Conservation (phyloP, 2,888 invertebrate species). For the Chymomyza procnemis region DNA sequence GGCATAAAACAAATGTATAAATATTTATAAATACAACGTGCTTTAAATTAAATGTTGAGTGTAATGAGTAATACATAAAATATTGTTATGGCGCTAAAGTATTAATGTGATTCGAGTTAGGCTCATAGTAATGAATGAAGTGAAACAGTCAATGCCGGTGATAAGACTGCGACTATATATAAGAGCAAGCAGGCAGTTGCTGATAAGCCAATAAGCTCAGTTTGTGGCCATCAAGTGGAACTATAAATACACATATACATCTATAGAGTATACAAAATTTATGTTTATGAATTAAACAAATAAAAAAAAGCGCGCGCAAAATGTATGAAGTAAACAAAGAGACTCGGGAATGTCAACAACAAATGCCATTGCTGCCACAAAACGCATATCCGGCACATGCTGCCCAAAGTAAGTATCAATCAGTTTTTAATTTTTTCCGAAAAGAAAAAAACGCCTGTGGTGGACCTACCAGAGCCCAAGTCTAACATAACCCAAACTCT, state of each 20-base stretch:
- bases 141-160: conserved; percentile 47
- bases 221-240: not conserved
- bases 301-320: conserved; percentile 19
- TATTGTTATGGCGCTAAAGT: not conserved
- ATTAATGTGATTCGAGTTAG: not conserved
- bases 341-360: conserved; percentile 20
- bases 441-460: too few relatives aligned
- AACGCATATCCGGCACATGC: conserved; percentile 37
- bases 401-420: conserved; percentile 53
- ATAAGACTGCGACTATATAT: conserved; percentile 41
- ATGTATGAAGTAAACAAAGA: conserved; percentile 28
- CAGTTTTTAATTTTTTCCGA: conserved; percentile 67
- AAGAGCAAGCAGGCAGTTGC: not conserved
- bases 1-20: not conserved
- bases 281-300: not conserved
- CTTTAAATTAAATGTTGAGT: not conserved
- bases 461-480: too few relatives aligned
- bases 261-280: too few relatives aligned
- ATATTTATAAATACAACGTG: not conserved
- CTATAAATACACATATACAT: not conserved
- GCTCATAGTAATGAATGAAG: conserved; percentile 7
- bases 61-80: not conserved
- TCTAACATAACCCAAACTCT: too few relatives aligned
- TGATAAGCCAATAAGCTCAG: not conserved
- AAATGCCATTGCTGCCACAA: conserved; percentile 47